Conservation (phyloP, 2,113 vertebrate genomes). For the Nothoprocta perdicaria region DNA sequence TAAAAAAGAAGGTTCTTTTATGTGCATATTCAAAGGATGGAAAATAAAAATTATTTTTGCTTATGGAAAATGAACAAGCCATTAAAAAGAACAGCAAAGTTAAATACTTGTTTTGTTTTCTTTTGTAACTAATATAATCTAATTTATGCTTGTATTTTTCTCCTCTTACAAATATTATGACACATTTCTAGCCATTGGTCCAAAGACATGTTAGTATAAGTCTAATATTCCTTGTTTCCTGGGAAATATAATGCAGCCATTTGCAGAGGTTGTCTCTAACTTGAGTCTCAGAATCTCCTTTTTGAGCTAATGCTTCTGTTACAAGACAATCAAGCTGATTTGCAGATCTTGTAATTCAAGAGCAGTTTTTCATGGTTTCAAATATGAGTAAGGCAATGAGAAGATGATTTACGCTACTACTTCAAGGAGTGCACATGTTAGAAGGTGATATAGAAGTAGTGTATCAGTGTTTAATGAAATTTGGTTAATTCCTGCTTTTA, state of each 20-base stretch:
- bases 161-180: neutral
- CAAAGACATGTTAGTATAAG: neutral
- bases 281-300: neutral
- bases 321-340: neutral
- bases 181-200: neutral
- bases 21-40: neutral
- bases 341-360: neutral
- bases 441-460: neutral
- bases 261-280: neutral
- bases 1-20: neutral
- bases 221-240: neutral
- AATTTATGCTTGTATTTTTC: neutral
- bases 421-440: neutral
- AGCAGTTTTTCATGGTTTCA: neutral
- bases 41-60: neutral
- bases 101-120: neutral
- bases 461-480: neutral
- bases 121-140: neutral
- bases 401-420: neutral
- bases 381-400: neutral
- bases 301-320: fast-evolving
- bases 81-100: fast-evolving
- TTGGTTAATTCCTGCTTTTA: neutral
- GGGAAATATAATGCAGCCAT: constrained; percentile 9
- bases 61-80: neutral